A percentile compares a stretch with the other conserved stretches of the same genome.
Conservation (phyloP, 2,888 invertebrate species). For the Trachelus iudaicus region DNA sequence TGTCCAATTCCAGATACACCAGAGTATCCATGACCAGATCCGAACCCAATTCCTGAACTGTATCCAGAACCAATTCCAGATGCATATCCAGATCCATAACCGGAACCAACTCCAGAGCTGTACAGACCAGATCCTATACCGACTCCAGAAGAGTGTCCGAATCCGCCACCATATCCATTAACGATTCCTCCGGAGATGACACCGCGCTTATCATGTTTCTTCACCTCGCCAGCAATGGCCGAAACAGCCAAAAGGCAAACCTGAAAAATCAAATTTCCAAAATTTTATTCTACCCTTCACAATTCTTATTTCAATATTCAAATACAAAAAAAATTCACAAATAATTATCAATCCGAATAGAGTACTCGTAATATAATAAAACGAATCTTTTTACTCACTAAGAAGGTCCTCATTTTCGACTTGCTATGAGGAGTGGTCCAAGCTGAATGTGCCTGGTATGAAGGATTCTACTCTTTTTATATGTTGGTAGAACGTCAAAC, state of each 20-base stretch:
- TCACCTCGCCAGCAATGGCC: conserved; percentile 22
- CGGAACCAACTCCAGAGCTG: background rate
- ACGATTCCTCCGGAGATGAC: conserved; percentile 5
- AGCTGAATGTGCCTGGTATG: conserved; percentile 35
- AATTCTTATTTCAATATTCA: background rate
- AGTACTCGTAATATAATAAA: background rate
- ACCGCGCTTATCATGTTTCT: conserved; percentile 31
- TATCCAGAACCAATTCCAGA: conserved; percentile 8
- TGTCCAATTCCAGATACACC: background rate
- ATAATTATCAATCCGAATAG: background rate
- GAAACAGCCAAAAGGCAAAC: conserved; percentile 31
- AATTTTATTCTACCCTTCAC: background rate
- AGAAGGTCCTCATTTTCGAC: conserved; percentile 38
- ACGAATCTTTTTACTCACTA: conserved; percentile 37
- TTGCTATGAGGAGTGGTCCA: conserved; percentile 20
- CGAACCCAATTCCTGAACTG: background rate
- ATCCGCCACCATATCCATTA: conserved; percentile 6
- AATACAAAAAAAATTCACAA: background rate
- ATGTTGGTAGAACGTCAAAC: conserved; percentile 15
- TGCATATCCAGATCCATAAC: background rate
- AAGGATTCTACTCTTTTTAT: conserved; percentile 43
- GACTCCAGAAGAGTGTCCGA: background rate
- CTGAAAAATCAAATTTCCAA: conserved; percentile 17
- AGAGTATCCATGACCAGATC: conserved; percentile 1
- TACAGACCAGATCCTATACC: background rate